Base-by-base conservation (phyloP, 2,797 vertebrate species). In the Etheostoma nigrum region DNA sequence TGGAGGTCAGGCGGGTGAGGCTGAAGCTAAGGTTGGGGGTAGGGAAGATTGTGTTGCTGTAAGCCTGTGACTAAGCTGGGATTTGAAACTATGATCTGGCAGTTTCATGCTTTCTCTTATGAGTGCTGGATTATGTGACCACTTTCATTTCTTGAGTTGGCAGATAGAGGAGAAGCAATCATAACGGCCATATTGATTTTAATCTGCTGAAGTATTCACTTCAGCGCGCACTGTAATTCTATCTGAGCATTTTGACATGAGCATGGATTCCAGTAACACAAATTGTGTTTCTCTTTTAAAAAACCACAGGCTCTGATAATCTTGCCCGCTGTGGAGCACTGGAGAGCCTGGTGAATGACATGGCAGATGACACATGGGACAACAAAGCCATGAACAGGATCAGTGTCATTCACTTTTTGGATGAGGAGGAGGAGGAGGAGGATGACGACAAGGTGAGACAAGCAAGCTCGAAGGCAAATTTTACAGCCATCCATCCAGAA, bases 331-430 rank as follows among this genome's bases (percentile, higher is more conserved):
- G 95, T 13, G 97, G 96, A n/a, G 98, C 95, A 0, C 81, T 99
- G 89, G 97, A 99, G 91, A 98, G 95, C 87, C 88, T 99, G 81
- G 97, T 99, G 72, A 96, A 94, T 7, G 96, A 97, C n/a, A 90
- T 96, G 92, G 94, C 94, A 4, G 97, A 99, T 1, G 97, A 98
- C 87, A 94, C 96, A 0, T 99, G 98, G 98, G 97, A 97, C 25
- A 94, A 95, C 86, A 93, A 91, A 52, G 94, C 96, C 7, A 81
- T 93, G 58, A 96, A 98, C 86, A 94, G 98, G 92, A 96, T 96
- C 93, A 99, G 98, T 65, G 96, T 97, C 83, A 99, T 99, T 91
- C 97, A 97, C 67, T 99, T 99, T 91, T 75, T 97, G 75, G 97
- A 98, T 65, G 97, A 97, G 4, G 96, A 97, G 2, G 97, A 97